Conservation (phyloP, 2,888 invertebrate genomes). For the Drosophila prolongata region DNA sequence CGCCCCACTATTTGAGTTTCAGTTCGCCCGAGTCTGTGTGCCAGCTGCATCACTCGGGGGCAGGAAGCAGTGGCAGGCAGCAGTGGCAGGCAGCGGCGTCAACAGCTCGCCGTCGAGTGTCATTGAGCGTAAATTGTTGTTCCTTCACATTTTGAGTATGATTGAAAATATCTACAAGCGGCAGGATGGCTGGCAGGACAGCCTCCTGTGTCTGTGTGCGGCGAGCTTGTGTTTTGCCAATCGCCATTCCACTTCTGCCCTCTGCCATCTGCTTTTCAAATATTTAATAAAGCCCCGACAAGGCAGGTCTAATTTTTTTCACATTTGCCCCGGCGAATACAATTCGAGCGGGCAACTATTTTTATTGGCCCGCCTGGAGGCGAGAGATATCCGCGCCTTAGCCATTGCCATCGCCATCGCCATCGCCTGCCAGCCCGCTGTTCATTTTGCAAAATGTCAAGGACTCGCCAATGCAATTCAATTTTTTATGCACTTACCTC, state of each 20-base stretch:
- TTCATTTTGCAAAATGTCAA: conserved; percentile 72
- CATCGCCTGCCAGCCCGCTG: conserved; percentile 39
- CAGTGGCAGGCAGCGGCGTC: conserved; percentile 20
- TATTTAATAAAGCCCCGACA: conserved; percentile 74
- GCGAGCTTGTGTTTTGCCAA: conserved; percentile 27
- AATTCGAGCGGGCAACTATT: conserved; percentile 55
- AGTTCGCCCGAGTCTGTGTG: too few relatives aligned
- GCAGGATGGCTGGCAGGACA: conserved; percentile 7
- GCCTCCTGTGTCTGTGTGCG: neutral
- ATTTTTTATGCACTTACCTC: conserved; percentile 69
- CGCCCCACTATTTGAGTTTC: conserved; percentile 24
- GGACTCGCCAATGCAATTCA: conserved; percentile 68
- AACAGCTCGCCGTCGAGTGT: conserved; percentile 75
- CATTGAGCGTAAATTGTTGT: conserved; percentile 83
- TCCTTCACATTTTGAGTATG: conserved; percentile 80
- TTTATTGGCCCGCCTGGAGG: conserved; percentile 56
- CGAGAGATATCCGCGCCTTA: conserved; percentile 40
- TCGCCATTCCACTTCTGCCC: conserved; percentile 27
- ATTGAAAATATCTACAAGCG: conserved; percentile 80
- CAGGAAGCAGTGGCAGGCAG: conserved; percentile 23
- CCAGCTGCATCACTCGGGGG: conserved; percentile 37
- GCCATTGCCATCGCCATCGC: conserved; percentile 24
- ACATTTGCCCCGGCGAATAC: conserved; percentile 45
- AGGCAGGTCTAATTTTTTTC: conserved; percentile 55
- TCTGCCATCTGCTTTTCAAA: conserved; percentile 59